Evolutionary conservation across 1,140 invertebrate species (phyloP), one percentile per base, ranked within the genome.

Genomic region (Brachionus asplanchnoidis): DNA sequence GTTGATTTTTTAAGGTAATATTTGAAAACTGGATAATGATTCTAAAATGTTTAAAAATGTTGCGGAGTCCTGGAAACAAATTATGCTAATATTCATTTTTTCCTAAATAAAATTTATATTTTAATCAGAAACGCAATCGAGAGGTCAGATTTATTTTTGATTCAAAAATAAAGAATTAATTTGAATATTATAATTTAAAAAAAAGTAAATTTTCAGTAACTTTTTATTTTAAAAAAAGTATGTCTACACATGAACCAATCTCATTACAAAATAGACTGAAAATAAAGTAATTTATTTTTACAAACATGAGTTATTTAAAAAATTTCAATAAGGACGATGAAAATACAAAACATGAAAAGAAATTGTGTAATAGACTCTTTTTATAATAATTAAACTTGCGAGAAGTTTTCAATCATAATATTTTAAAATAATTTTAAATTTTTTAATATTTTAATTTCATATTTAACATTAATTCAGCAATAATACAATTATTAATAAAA

Each of bases 371-470:
- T 77, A 28, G 73, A 53, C 26, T 50, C 17, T 50, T 26, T 50
- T 26, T 50, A 14, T 7, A 77, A 26, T 53, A 17, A 8, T n/a
- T 77, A n/a, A 77, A 53, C 73, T 77, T 44, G 73, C 46, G 73
- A 20, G 73, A 77, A 77, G 50, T 44, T 77, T 77, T 77, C 73
- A 23, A 11, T 28, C 23, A 73, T n/a, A 70, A 70, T n/a, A n/a
- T n/a, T n/a, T n/a, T 70, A 28, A 2, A 32, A 28, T 12, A 23
- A 20, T 17, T 20, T 42, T 73, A 42, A 36, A 36, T 36, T 36
- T 7, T 1, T 36, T 7, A 36, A 36, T 36, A 36, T 36, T 7
- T 36, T 36, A 36, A 5, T 36, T 36, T 36, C 7, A 7, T 36
- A 6, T 36, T 36, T 36, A 36, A 36, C 0, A 36, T 36, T 36